Evolutionary conservation across 1,140 invertebrate species (phyloP).

Genomic region (Hylaeus volcanicus): DNA sequence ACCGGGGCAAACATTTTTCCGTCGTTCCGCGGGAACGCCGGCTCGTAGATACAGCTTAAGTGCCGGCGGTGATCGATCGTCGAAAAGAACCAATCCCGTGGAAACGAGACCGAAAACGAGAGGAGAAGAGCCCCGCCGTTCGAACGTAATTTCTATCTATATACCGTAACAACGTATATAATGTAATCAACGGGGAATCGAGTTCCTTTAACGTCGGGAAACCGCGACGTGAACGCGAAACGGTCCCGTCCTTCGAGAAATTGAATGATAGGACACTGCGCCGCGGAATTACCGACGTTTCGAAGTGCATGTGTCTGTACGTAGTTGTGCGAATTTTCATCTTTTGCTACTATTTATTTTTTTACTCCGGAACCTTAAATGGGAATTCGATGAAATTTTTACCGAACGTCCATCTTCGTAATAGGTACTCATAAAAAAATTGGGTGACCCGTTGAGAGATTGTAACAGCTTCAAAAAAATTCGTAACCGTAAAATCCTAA

Average conservation of each 20-base stretch:
- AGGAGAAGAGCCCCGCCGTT: background rate
- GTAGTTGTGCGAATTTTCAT: no score
- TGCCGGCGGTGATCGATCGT: constrained; percentile 37
- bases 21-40: constrained; percentile 1
- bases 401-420: no score
- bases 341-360: no score
- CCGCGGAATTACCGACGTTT: no score
- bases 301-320: no score
- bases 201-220: constrained; percentile 21
- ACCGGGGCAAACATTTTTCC: constrained; percentile 52
- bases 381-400: no score
- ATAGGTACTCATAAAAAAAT: no score
- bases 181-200: constrained; percentile 26
- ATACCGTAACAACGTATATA: constrained; percentile 38
- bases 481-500: no score
- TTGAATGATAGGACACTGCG: no score
- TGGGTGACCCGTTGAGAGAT: no score
- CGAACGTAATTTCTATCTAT: constrained; percentile 39
- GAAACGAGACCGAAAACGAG: constrained; percentile 11
- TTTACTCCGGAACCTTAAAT: no score
- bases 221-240: constrained; percentile 2
- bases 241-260: background rate
- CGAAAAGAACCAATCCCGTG: constrained; percentile 33
- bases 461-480: no score
- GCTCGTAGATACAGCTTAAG: constrained; percentile 37